Conservation (phyloP, 2,888 invertebrate species). For the Drosophila antonietae region DNA sequence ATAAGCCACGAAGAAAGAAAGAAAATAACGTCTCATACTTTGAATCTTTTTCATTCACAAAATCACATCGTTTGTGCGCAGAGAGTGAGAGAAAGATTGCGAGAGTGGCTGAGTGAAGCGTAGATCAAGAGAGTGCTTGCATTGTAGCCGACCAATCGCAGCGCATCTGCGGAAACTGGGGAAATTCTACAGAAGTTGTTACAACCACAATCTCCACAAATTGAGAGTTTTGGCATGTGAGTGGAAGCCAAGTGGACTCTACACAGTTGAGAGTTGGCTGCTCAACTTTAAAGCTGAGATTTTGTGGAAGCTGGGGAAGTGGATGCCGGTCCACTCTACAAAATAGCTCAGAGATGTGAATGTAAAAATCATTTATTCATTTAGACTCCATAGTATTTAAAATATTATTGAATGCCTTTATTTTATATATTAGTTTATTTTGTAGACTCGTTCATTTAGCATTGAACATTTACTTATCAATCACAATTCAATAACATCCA, state of each 20-base stretch:
- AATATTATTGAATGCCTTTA: too few species aligned
- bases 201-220: constrained; percentile 20
- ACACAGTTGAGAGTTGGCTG: constrained; percentile 24
- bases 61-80: constrained; percentile 27
- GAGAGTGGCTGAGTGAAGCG: constrained; percentile 13
- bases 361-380: neutral
- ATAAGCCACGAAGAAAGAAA: constrained; percentile 64
- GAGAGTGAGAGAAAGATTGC: neutral
- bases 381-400: accelerated
- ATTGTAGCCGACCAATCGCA: constrained; percentile 62
- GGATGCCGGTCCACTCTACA: constrained; percentile 7
- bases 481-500: neutral
- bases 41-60: constrained; percentile 67
- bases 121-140: constrained; percentile 9
- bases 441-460: neutral
- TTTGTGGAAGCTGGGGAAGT: constrained; percentile 38
- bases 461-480: neutral
- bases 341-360: constrained; percentile 13
- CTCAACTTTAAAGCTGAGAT: constrained; percentile 29
- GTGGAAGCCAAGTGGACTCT: constrained; percentile 39
- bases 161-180: constrained; percentile 36
- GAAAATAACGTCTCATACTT: constrained; percentile 38
- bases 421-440: neutral
- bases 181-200: constrained; percentile 47
- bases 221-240: constrained; percentile 27